Evolutionary conservation across 1,140 invertebrate genomes (phyloP), one percentile per base, ranked within the genome.

Genomic region (Drosophila orosa): DNA sequence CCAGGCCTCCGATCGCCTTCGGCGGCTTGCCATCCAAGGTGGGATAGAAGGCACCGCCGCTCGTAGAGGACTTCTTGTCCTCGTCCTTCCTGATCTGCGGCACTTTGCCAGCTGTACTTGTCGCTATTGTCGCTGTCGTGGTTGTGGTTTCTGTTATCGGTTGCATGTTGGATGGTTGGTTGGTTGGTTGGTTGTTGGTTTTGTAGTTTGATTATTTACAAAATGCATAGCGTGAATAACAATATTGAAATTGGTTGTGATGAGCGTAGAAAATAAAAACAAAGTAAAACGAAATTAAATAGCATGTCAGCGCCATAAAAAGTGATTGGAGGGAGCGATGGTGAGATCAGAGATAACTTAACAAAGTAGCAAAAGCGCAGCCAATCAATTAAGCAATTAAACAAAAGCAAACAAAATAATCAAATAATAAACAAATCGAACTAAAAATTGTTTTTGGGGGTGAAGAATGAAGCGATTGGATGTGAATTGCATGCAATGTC

Each of bases 11-110:
- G 15, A 22, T 33, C 2, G 67, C 24, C 40, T 92, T 92, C 0
- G 90, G 91, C 29, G 90, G 86, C 44, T 92, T 92, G 55, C 91
- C 91, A 61, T 92, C 91, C 24, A 91, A 15, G 0, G 91, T 92
- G 8, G 91, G 91, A 74, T 92, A 92, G 50, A 92, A 92, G 40
- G 91, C 89, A 44, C 71, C 69, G 44, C 67, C 63, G 6, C 10
- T 12, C 9, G 76, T 17, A 7, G 66, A 66, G 1, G 89, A 45
- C 24, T 87, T 90, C 54, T 90, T 91, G 24, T 79, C 89, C 47
- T 81, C 74, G 19, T 89, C 84, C 48, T 62, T 65, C 27, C 59
- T 80, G 39, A 56, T 33, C 24, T 45, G 69, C 1, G 48, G 56
- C 35, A 54, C 47, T 40, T 85, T 84, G 48, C 62, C 69, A 37